Evolutionary conservation across 2,888 invertebrate genomes (phyloP), one percentile per base, ranked within the genome.

Genomic region (Hypsopygia costalis): DNA sequence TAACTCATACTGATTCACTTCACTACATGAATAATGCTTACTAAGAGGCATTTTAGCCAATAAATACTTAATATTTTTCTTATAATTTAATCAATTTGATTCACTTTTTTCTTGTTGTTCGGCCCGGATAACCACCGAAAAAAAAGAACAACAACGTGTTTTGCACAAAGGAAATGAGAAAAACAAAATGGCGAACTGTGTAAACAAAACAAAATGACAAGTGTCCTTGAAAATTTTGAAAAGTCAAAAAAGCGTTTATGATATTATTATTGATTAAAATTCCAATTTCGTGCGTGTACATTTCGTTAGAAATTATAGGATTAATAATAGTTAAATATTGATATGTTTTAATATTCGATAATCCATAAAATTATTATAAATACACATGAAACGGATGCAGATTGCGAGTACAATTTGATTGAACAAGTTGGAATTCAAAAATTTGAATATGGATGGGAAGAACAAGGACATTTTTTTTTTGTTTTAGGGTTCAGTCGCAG

Each of bases 1-100:
- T 76, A 87, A 81, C 78, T 88, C 88, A 75, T 83, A 85, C 72
- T 85, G 86, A 85, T 86, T 83, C 65, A 87, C 83, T 81, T 87
- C 86, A 85, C 81, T 83, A 68, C 80, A 76, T 49, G 83, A 79
- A 74, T 81, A 83, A 79, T 85, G 81, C 75, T 82, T 83, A 69
- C 80, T 69, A 63, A 81, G 81, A 60, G 87, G 81, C 87, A 88
- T 87, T 69, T 69, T 72, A 62, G 68, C 70, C 67, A 62, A 69
- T 70, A 73, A 65, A 75, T 71, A 76, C 71, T 71, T n/a, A n/a
- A n/a, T n/a, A n/a, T n/a, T 57, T 75, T 67, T 71, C 82, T 83
- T 85, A 82, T 51, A 77, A 75, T n/a, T n/a, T 75, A 81, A 72
- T 72, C 77, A 58, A 37, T 58, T 66, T 72, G 72, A 52, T 64